Conservation (phyloP, 2,113 vertebrate species). For the Procavia capensis region DNA sequence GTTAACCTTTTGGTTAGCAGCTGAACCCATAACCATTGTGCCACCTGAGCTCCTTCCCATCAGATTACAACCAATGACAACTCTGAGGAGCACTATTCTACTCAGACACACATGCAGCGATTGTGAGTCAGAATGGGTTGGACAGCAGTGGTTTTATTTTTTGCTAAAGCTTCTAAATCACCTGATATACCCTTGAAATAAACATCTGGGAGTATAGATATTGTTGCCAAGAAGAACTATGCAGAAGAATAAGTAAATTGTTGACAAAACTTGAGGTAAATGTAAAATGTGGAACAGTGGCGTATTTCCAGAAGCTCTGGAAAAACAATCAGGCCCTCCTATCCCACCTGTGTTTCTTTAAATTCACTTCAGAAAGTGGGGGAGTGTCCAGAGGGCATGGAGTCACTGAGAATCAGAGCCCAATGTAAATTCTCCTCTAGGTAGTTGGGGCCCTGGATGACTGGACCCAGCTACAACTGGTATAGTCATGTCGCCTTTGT, state of each 20-base stretch:
- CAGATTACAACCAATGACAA: not conserved
- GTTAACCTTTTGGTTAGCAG: too few species aligned
- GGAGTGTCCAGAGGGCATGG: not conserved
- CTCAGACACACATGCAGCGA: not conserved
- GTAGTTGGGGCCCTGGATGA: constrained; percentile 35
- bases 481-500: constrained; percentile 46
- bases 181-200: not conserved
- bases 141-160: not conserved
- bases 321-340: not conserved
- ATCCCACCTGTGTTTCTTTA: constrained; percentile 4
- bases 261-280: not conserved
- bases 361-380: constrained; percentile 23
- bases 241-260: not conserved
- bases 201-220: not conserved
- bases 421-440: not conserved
- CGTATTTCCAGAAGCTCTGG: not conserved
- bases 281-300: not conserved
- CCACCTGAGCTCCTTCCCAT: not conserved
- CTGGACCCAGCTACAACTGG: constrained; percentile 61
- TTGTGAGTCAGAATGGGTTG: not conserved
- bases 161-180: not conserved
- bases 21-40: too few species aligned
- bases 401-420: constrained; percentile 38
- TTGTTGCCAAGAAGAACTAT: not conserved
- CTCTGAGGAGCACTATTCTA: not conserved